phyloP scores from a whole-genome alignment of 2,113 vertebrate genomes.

The Andinoacara biseriatus region DNA sequence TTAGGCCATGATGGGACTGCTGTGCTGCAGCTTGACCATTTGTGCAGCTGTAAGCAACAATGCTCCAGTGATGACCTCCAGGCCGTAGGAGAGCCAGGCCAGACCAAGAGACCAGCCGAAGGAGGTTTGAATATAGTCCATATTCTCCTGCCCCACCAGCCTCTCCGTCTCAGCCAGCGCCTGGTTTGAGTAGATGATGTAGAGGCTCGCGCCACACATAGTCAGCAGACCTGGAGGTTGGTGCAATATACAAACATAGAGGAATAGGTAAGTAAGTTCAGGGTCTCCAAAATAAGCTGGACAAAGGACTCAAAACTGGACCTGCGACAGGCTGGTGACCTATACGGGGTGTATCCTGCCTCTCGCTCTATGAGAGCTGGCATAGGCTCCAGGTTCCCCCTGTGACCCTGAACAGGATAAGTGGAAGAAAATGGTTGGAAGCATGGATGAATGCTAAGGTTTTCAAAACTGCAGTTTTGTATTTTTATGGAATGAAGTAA shows the following conservation, averaged over 20 bases:
- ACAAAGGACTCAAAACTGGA: background rate
- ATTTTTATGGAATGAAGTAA: too few species aligned
- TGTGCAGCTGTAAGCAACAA: constrained; percentile 64
- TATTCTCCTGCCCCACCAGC: constrained; percentile 44
- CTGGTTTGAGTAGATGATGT: constrained; percentile 78
- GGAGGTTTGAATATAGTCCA: constrained; percentile 59
- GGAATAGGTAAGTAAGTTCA: background rate
- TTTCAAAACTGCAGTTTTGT: too few species aligned
- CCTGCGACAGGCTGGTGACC: too few species aligned
- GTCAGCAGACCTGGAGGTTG: constrained; percentile 78
- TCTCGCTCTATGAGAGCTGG: too few species aligned
- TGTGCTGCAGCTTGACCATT: constrained; percentile 25
- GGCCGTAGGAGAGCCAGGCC: constrained; percentile 81
- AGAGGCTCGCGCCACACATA: constrained; percentile 74
- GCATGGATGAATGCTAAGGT: too few species aligned
- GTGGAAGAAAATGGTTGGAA: too few species aligned
- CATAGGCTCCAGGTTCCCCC: too few species aligned
- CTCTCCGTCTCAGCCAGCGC: constrained; percentile 71
- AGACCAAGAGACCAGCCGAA: constrained; percentile 80
- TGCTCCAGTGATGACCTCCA: constrained; percentile 63
- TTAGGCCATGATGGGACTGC: constrained; percentile 33
- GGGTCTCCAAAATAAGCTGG: background rate
- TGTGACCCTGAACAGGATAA: too few species aligned
- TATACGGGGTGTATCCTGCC: too few species aligned
- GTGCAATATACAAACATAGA: background rate